Conservation (phyloP, 2,113 vertebrate species). For the Onychostoma macrolepis region DNA sequence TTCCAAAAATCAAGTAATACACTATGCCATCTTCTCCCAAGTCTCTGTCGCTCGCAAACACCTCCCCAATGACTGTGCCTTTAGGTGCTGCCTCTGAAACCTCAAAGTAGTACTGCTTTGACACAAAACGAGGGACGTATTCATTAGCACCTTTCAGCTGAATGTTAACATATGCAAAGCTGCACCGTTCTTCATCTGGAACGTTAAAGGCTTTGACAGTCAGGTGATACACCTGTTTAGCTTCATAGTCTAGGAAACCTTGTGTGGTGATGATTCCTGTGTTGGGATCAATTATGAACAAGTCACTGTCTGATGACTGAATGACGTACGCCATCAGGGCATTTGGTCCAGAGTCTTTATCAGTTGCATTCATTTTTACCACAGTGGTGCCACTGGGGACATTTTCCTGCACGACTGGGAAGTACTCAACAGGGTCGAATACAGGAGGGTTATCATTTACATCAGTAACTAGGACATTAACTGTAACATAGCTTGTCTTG, state of each 20-base stretch:
- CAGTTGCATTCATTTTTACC: constrained; percentile 86
- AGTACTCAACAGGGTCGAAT: constrained; percentile 87
- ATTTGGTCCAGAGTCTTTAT: constrained; percentile 87
- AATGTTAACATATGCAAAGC: constrained; percentile 90
- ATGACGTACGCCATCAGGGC: constrained; percentile 90
- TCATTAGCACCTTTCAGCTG: constrained; percentile 94
- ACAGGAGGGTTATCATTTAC: constrained; percentile 94
- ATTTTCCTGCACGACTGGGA: constrained; percentile 90
- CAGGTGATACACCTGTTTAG: constrained; percentile 93
- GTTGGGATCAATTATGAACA: constrained; percentile 96
- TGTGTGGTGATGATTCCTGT: constrained; percentile 94
- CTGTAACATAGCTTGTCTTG: constrained; percentile 86
- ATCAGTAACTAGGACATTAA: constrained; percentile 86
- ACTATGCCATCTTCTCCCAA: constrained; percentile 91
- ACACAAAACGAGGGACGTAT: constrained; percentile 97
- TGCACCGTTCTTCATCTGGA: constrained; percentile 92
- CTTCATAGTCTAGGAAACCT: constrained; percentile 97
- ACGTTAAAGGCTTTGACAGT: constrained; percentile 95
- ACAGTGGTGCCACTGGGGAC: constrained; percentile 95
- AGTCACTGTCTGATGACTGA: constrained; percentile 94
- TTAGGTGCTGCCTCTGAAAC: constrained; percentile 90
- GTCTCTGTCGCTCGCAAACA: constrained; percentile 98
- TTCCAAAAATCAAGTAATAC: constrained; percentile 93
- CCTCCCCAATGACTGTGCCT: constrained; percentile 90
- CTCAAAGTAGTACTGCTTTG: constrained; percentile 96